These are phyloP conservation scores for Eretmocerus hayati DNA, from an alignment of 2,888 invertebrate genomes.

Conservation along the genomic window DNA sequence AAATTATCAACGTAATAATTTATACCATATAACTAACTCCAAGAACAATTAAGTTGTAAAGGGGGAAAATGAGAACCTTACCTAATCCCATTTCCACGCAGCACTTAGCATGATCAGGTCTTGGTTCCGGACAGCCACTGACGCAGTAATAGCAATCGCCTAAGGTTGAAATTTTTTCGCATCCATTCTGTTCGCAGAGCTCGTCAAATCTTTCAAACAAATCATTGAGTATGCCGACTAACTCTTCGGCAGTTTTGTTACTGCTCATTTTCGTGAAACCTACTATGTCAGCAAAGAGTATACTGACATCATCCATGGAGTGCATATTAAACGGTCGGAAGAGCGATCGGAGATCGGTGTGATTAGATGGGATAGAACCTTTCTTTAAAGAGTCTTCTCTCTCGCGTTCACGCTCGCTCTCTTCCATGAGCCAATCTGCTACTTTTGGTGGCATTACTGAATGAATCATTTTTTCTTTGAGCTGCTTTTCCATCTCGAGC, in stretches of 20 bases:
- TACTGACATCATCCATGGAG: slow-evolving; percentile 92
- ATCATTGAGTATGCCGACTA: slow-evolving; percentile 92
- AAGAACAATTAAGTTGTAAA: too few relatives aligned
- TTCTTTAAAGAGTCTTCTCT: slow-evolving; percentile 50
- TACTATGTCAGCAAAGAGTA: slow-evolving; percentile 95
- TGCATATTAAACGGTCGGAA: slow-evolving; percentile 97
- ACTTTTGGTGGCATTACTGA: slow-evolving; percentile 96
- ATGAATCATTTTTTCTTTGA: slow-evolving; percentile 95
- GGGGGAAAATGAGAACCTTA: slow-evolving; percentile 40
- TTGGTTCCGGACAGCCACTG: slow-evolving; percentile 90
- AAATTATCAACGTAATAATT: too few relatives aligned
- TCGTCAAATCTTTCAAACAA: slow-evolving; percentile 92
- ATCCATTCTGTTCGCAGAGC: slow-evolving; percentile 78
- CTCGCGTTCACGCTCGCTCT: slow-evolving; percentile 59
- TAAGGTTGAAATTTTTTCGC: slow-evolving; percentile 95
- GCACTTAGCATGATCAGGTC: slow-evolving; percentile 86
- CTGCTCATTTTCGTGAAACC: slow-evolving; percentile 97
- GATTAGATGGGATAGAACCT: slow-evolving; percentile 43
- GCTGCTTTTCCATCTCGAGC: slow-evolving; percentile 84
- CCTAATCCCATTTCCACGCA: slow-evolving; percentile 95
- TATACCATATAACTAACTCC: too few relatives aligned
- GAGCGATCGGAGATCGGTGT: slow-evolving; percentile 67
- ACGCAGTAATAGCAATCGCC: slow-evolving; percentile 93
- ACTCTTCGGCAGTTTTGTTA: slow-evolving; percentile 90
- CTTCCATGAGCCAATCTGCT: slow-evolving; percentile 76